Conservation (phyloP, 2,888 invertebrate species). For the Pyrrhosoma nymphula region DNA sequence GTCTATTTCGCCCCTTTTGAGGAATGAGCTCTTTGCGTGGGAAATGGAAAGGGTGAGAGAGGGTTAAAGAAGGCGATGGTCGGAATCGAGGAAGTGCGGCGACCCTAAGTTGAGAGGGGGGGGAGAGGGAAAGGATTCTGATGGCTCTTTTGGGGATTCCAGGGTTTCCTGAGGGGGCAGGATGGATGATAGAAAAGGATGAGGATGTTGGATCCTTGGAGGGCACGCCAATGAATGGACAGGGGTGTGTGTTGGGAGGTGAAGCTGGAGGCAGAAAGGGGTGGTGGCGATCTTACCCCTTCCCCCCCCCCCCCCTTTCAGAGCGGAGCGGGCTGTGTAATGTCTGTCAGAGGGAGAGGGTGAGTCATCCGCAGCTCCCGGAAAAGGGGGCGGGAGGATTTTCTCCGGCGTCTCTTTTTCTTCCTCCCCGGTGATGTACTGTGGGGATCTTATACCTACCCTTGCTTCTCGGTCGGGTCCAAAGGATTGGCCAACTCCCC, state of each 20-base stretch:
- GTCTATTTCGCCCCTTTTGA: not conserved
- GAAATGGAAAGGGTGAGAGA: not conserved
- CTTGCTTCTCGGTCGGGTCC: not conserved
- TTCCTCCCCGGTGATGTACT: conserved; percentile 7
- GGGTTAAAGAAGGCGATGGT: not conserved
- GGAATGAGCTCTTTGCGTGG: not conserved
- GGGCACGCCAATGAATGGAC: not conserved
- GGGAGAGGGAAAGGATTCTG: not conserved
- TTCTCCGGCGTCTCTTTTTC: conserved; percentile 9
- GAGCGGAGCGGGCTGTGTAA: conserved; percentile 46
- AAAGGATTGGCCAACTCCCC: not conserved
- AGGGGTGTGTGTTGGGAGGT: not conserved
- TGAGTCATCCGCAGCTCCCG: conserved; percentile 37
- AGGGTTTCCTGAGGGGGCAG: not conserved
- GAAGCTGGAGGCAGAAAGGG: not conserved
- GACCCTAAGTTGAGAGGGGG: too few relatives aligned
- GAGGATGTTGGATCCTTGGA: not conserved
- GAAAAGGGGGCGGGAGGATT: conserved; percentile 22
- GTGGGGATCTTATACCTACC: not conserved
- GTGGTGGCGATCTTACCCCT: conserved; percentile 26
- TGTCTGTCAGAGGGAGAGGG: conserved; percentile 29
- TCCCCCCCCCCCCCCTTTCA: not conserved
- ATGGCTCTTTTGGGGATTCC: conserved; percentile 35
- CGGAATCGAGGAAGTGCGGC: not conserved
- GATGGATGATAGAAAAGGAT: not conserved